Conservation (phyloP, 2,888 invertebrate genomes). For the Bruchidius siliquastri region DNA sequence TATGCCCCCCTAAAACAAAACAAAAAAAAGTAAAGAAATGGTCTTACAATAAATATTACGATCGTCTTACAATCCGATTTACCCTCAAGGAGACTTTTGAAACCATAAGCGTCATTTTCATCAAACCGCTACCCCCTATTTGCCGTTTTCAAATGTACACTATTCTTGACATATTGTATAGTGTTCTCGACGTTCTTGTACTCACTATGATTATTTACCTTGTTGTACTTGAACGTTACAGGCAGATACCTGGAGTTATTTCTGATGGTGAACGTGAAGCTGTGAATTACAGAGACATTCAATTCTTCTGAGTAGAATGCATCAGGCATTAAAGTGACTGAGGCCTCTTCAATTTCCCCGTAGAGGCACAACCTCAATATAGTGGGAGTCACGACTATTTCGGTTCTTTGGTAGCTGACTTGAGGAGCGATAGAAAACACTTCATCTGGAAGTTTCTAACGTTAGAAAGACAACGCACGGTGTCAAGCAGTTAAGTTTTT, state of each 20-base stretch:
- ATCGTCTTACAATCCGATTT: too few species aligned
- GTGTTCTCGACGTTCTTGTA: too few species aligned
- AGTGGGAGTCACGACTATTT: background rate
- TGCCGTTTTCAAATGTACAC: too few species aligned
- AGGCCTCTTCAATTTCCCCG: constrained; percentile 53
- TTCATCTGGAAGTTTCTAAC: constrained; percentile 6
- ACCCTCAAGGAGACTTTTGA: too few species aligned
- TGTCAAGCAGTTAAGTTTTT: too few species aligned
- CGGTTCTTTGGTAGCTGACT: constrained; percentile 5
- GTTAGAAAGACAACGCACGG: background rate
- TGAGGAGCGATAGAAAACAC: constrained; percentile 11
- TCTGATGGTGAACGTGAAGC: constrained; percentile 22
- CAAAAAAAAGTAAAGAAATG: too few species aligned
- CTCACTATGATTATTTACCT: constrained; percentile 12
- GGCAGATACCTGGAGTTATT: constrained; percentile 32
- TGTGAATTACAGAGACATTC: constrained; percentile 38
- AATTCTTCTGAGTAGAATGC: constrained; percentile 49
- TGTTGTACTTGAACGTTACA: constrained; percentile 27
- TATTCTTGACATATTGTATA: too few species aligned
- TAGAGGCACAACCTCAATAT: constrained; percentile 50
- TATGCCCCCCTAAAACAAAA: too few species aligned
- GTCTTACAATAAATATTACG: too few species aligned
- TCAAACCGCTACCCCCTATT: too few species aligned
- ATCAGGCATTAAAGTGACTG: constrained; percentile 50
- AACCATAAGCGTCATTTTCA: too few species aligned